Evolutionary conservation across 2,113 vertebrate species (phyloP).

Genomic region (Sceloporus undulatus): DNA sequence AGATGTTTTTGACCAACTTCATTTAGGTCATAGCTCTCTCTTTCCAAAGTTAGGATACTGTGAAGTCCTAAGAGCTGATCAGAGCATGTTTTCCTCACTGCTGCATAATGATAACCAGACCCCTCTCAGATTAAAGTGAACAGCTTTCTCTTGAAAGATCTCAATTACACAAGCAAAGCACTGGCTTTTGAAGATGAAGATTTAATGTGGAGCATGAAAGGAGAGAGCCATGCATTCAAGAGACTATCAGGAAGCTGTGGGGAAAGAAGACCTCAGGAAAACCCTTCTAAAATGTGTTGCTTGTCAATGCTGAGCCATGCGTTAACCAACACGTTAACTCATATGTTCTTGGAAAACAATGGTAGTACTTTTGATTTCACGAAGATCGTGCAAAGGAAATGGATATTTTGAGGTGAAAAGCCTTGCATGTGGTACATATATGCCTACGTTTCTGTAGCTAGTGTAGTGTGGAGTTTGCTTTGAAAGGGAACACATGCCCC

Average conservation of each 20-base stretch:
- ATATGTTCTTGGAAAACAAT: neutral
- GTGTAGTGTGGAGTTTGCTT: neutral
- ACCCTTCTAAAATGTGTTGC: neutral
- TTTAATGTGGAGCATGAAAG: neutral
- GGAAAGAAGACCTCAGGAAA: neutral
- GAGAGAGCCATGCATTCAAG: neutral
- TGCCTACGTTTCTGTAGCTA: neutral
- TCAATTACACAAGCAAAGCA: neutral
- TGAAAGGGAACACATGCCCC: slow-evolving; percentile 48
- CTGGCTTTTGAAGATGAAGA: neutral
- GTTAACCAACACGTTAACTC: neutral
- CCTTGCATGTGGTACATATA: too few species aligned
- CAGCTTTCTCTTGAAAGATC: too few species aligned
- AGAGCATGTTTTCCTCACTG: neutral
- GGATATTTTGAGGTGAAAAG: neutral
- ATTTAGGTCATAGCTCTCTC: neutral
- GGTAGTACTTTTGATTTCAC: neutral
- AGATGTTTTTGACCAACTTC: slow-evolving; percentile 1
- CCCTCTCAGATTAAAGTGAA: neutral
- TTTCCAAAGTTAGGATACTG: neutral
- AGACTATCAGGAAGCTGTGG: neutral
- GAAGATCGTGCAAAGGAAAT: too few species aligned
- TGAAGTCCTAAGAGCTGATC: neutral
- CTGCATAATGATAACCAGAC: neutral
- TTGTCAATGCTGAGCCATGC: neutral